Evolutionary conservation across 2,797 vertebrate species (phyloP), one percentile per base, ranked within the genome.

Genomic region (Cirrhinus mrigala): DNA sequence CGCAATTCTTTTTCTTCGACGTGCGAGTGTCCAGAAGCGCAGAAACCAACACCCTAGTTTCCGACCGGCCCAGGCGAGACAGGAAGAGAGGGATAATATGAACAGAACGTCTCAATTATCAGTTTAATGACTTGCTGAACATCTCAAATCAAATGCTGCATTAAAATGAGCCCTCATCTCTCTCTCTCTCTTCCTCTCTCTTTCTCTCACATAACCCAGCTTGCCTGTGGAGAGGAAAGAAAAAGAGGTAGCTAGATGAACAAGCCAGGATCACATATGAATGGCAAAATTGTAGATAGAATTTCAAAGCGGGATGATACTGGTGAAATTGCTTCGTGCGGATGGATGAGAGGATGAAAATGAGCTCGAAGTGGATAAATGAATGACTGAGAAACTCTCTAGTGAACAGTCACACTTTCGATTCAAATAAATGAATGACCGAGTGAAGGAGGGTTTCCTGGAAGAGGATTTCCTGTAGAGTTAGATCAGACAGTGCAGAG

Each of bases 101-200:
- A 79, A 46, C 18, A 83, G 74, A 83, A 48, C 69, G 46, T 77
- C 76, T 81, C 76, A 64, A 60, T 84, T 83, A 74, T 86, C 66
- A 24, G n/a, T 78, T 81, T 84, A 82, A 89, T 83, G 60, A 76
- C 76, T 82, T 85, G 70, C 52, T 83, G 48, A 70, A 64, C 82
- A 76, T 78, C 20, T 81, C 66, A 86, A 74, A 85, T 89, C 81
- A 86, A 83, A 76, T 71, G 62, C 87, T 60, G 79, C 86, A 78
- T 85, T 69, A 70, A 84, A 85, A 82, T 73, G 78, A 77, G 33
- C 69, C 70, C 37, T 50, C 74, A 20, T 82, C 37, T 29, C 78
- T 68, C 3, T 82, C 37, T 29, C 78, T 68, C 3, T 15, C 70
- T 58, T 40, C 33, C 73, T 15, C 15, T 44, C 1, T 69, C 64